These are phyloP conservation scores for Apamea sordens DNA, from an alignment of 2,888 invertebrate species.

Conservation along the genomic window DNA sequence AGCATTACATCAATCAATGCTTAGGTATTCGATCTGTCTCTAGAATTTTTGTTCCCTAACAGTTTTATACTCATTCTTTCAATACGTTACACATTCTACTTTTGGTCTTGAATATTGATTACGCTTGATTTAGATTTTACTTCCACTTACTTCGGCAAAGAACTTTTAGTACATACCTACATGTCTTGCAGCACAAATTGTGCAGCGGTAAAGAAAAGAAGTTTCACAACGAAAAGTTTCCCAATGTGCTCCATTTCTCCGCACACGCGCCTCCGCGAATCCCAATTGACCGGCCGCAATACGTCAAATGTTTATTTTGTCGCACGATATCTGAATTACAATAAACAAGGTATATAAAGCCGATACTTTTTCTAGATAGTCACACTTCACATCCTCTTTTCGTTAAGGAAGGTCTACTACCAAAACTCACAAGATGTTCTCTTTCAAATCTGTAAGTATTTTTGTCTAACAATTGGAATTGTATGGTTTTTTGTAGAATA, in stretches of 20 bases:
- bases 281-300: conserved; percentile 86
- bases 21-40: neutral
- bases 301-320: conserved; percentile 84
- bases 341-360: conserved; percentile 87
- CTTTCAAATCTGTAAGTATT: conserved; percentile 87
- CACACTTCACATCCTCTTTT: conserved; percentile 86
- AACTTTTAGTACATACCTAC: conserved; percentile 40
- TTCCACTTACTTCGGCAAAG: conserved; percentile 19
- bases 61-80: neutral
- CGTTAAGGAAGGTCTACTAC: conserved; percentile 85
- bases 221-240: conserved; percentile 83
- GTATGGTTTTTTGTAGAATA: neutral
- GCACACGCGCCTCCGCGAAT: conserved; percentile 84
- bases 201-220: conserved; percentile 66
- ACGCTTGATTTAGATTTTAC: conserved; percentile 2
- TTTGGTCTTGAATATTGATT: conserved; percentile 23
- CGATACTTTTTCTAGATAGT: conserved; percentile 76
- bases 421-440: conserved; percentile 86
- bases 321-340: conserved; percentile 86
- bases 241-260: conserved; percentile 89
- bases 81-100: neutral
- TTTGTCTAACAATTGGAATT: neutral
- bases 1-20: neutral
- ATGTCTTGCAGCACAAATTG: conserved; percentile 63
- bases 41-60: neutral